Conservation (phyloP, 2,888 invertebrate species). For the Lochmaea capreae region DNA sequence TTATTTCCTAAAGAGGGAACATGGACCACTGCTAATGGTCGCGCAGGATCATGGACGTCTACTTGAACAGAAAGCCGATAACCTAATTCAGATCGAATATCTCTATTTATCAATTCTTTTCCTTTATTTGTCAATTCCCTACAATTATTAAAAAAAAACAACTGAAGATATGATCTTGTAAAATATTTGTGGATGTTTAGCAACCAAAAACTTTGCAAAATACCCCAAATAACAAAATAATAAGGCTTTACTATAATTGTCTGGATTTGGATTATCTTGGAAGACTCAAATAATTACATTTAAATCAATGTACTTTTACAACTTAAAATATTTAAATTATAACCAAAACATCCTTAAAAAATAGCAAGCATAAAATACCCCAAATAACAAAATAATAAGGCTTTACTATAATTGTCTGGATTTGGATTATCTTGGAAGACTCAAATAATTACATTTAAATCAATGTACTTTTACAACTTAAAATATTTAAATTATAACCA, state of each 20-base stretch:
- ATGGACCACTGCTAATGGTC: slow-evolving; percentile 79
- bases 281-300: no score
- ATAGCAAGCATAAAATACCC: not conserved
- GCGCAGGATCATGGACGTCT: slow-evolving; percentile 82
- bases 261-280: no score
- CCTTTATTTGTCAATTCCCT: slow-evolving; percentile 71
- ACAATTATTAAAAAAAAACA: slow-evolving; percentile 21
- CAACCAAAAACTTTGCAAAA: no score
- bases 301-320: no score
- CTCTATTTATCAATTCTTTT: slow-evolving; percentile 64
- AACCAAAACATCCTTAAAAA: no score
- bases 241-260: not conserved
- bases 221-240: not conserved
- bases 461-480: no score
- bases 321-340: no score
- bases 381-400: not conserved
- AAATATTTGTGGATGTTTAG: no score
- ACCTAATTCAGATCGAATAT: slow-evolving; percentile 86
- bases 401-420: not conserved
- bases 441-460: no score
- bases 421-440: no score
- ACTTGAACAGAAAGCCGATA: slow-evolving; percentile 91
- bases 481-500: no score
- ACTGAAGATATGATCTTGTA: no score
- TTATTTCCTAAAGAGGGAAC: slow-evolving; percentile 77